Percentiles rank a stretch among this genome's conserved stretches.
phyloP scores from a whole-genome alignment of 2,113 vertebrate species.

The Engraulis encrasicolus region DNA sequence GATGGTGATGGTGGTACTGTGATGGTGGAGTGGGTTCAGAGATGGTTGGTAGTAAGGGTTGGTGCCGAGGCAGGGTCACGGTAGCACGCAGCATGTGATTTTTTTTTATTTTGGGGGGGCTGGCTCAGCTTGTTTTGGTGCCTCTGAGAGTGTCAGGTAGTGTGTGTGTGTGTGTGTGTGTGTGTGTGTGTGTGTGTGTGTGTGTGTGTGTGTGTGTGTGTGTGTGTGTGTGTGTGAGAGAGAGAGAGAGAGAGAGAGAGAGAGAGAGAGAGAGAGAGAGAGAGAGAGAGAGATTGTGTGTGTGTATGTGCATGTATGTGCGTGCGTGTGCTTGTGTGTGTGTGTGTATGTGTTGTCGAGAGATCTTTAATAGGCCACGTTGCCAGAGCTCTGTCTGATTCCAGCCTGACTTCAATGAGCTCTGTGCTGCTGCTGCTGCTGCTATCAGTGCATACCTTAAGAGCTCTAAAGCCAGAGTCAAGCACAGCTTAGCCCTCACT shows the following conservation, averaged over 20 bases:
- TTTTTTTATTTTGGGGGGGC: background rate
- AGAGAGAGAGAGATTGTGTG: too few species aligned
- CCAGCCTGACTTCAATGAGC: too few species aligned
- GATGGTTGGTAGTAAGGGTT: too few species aligned
- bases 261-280: background rate
- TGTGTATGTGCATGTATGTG: background rate
- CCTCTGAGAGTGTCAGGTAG: conserved; percentile 51
- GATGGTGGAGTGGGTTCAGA: background rate
- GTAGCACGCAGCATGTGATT: background rate
- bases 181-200: too few species aligned
- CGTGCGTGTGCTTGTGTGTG: background rate
- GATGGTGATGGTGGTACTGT: background rate
- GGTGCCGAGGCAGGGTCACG: background rate
- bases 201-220: conserved; percentile 25
- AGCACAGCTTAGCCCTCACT: conserved; percentile 46
- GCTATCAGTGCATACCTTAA: too few species aligned
- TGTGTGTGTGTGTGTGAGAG: conserved; percentile 58
- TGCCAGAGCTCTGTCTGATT: too few species aligned
- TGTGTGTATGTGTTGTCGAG: background rate
- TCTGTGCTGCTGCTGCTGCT: too few species aligned
- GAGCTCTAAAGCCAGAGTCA: too few species aligned
- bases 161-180: too few species aligned
- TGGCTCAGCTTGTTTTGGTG: conserved; percentile 19
- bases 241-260: conserved; percentile 35
- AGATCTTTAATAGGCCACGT: too few species aligned